A percentile compares a stretch with the other conserved stretches of the same genome.
phyloP scores from a whole-genome alignment of 2,888 invertebrate genomes.

The Polylopha cassiicola region DNA sequence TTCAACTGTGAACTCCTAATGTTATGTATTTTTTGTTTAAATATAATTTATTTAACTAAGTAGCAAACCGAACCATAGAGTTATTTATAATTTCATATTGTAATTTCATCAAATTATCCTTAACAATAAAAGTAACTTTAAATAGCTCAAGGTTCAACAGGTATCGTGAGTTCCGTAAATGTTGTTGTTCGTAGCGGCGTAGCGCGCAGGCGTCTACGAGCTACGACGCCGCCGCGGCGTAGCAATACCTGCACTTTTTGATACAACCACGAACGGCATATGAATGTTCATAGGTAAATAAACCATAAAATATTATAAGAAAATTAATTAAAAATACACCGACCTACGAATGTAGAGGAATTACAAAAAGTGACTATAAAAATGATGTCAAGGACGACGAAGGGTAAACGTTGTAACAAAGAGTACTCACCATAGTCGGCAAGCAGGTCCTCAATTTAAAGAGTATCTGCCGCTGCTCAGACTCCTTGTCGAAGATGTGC shows the following conservation, averaged over 20 bases:
- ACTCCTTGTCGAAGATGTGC: constrained; percentile 84
- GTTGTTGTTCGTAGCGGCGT: constrained; percentile 49
- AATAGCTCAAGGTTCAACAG: constrained; percentile 41
- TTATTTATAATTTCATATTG: too few species aligned
- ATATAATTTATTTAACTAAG: too few species aligned
- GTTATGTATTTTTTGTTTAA: background rate
- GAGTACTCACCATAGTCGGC: constrained; percentile 80
- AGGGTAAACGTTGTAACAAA: constrained; percentile 22
- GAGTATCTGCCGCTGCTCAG: constrained; percentile 82
- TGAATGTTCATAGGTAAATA: too few species aligned
- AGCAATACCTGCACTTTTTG: constrained; percentile 17
- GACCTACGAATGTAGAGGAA: too few species aligned
- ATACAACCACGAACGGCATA: too few species aligned
- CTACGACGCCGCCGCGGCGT: constrained; percentile 38
- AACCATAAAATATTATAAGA: too few species aligned
- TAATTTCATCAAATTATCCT: too few species aligned
- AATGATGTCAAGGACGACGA: background rate
- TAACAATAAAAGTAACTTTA: constrained; percentile 6
- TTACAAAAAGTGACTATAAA: too few species aligned
- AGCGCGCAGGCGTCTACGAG: constrained; percentile 70
- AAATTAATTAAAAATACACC: too few species aligned
- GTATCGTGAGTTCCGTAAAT: constrained; percentile 40
- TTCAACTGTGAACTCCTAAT: background rate
- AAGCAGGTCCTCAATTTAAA: constrained; percentile 83
- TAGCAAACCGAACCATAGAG: too few species aligned